Base-by-base conservation (phyloP, 2,113 vertebrate genomes). In the Microcebus tavaratra region DNA sequence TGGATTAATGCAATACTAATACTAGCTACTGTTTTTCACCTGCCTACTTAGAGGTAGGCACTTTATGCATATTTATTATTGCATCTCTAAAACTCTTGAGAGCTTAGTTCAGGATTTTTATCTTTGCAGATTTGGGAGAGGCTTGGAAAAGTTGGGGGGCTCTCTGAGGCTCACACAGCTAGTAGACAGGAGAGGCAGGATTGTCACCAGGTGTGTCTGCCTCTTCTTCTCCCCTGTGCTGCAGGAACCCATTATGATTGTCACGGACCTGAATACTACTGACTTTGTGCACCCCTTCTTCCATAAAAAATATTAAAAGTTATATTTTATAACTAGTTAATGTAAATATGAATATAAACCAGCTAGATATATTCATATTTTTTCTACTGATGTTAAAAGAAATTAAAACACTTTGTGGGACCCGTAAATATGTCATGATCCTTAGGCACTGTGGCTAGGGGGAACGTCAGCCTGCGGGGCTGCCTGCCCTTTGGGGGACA, bases 371-470 rank as follows among this genome's bases (percentile, higher is more conserved):
- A 63, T 88, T 83, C 55, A 53, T 27, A 12, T 39, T 68, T 65
- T 80, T 15, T 70, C 18, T 83, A 79, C 50, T 87, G 80, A 55
- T 96, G 78, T 73, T 86, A 34, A 93, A 93, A 90, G 50, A 92
- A 87, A 67, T 29, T 11, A 29, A 31, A 23, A 55, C 36, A 31
- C 75, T 87, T 93, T 23, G n/a, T 45, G 39, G 85, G 85, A 45
- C 25, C 42, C 42, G 20, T 72, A 65, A 61, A 67, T 6, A 6
- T 8, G 15, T 20, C 2, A 3, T 1, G 4, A 83, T 8, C 45
- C 39, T 59, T 59, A 8, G 36, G 23, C 15, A 8, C 7, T 29
- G 29, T 4, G 34, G 59, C 29, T 6, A 12, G 21, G 25, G 45
- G 39, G 31, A 25, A 34, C 4, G n/a, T 53, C 0, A 15, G 70